Conservation (phyloP, 2,113 vertebrate species). For the Leucopsar rothschildi region DNA sequence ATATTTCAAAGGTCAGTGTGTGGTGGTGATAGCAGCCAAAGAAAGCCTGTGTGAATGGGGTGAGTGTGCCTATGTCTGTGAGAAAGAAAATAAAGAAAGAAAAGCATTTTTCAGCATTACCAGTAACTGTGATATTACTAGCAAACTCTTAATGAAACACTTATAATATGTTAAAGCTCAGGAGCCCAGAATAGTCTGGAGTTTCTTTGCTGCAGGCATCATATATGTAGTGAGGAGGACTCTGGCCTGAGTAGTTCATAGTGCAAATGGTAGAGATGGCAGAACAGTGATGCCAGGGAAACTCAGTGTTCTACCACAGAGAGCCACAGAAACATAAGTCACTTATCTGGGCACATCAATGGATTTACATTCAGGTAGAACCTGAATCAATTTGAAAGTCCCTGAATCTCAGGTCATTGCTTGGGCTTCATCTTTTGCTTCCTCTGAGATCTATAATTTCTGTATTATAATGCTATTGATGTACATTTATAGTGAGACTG, state of each 20-base stretch:
- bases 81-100: not conserved
- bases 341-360: not conserved
- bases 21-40: constrained; percentile 50
- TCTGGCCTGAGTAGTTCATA: not conserved
- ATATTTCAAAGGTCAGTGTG: constrained; percentile 79
- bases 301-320: not conserved
- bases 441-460: not conserved
- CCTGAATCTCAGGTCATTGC: not conserved
- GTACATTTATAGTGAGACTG: not conserved
- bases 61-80: not conserved
- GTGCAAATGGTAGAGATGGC: not conserved
- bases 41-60: constrained; percentile 38
- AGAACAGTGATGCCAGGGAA: not conserved
- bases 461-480: not conserved
- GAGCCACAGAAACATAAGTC: not conserved
- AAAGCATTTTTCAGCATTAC: not conserved
- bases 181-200: not conserved
- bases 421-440: not conserved
- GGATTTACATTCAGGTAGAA: not conserved
- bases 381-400: not conserved
- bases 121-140: not conserved
- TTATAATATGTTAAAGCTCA: not conserved
- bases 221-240: not conserved
- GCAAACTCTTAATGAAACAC: not conserved
- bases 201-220: not conserved